phyloP scores from a whole-genome alignment of 2,888 invertebrate species.

The Serripes groenlandicus region DNA sequence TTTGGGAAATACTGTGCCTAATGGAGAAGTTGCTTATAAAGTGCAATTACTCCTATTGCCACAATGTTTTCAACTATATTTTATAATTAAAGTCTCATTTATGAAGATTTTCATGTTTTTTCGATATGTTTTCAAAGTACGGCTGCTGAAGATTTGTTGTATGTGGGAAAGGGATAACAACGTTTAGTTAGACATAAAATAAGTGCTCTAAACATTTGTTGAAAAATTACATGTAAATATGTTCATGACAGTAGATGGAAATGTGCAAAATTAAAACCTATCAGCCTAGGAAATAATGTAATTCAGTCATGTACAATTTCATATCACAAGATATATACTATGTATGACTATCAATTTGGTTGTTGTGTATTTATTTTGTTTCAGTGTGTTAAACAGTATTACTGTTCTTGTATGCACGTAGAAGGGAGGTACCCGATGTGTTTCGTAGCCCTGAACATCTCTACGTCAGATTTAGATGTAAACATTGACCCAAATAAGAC shows the following conservation, averaged over 20 bases:
- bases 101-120: too few species aligned
- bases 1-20: not conserved
- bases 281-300: too few species aligned
- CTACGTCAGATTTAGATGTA: conserved; percentile 88
- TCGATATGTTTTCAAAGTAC: too few species aligned
- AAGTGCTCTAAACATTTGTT: too few species aligned
- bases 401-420: conserved; percentile 83
- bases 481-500: conserved; percentile 90
- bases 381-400: conserved; percentile 87
- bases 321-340: too few species aligned
- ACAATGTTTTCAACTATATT: not conserved
- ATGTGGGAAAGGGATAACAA: not conserved
- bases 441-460: conserved; percentile 86
- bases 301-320: too few species aligned
- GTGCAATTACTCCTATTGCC: not conserved
- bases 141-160: not conserved
- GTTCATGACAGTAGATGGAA: too few species aligned
- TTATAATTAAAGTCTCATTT: not conserved
- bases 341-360: too few species aligned
- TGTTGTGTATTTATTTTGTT: too few species aligned
- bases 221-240: too few species aligned
- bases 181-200: not conserved
- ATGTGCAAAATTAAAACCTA: too few species aligned
- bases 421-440: conserved; percentile 87
- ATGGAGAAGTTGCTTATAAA: not conserved